Evolutionary conservation across 2,888 invertebrate genomes (phyloP), one percentile per base, ranked within the genome.

Genomic region (Acanthosepion esculentum): DNA sequence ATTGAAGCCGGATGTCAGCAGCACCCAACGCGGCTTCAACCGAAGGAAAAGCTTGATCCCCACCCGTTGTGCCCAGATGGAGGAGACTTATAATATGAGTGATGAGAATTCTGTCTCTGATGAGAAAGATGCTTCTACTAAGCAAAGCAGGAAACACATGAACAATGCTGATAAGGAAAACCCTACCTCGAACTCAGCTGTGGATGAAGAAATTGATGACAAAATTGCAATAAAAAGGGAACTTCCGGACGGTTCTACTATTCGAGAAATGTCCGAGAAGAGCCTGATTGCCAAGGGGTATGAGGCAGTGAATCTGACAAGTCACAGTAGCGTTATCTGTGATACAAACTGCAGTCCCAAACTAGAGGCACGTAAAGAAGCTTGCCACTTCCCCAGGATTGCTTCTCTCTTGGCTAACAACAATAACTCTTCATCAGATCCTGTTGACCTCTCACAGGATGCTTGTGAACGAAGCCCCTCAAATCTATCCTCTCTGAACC

Each of bases 31-130:
- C 53, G 95, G 96, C 8, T 95, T 96, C 55, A 97, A 96, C 94
- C 95, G 97, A 53, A 95, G 97, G 94, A 97, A 97, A 95, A 97
- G 96, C 95, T 96, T 96, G 78, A 96, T 96, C 50, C 97, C 97
- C 18, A 97, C 96, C 29, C 95, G 97, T 33, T 97, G 96, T 95
- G 96, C 97, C 91, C 97, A 96, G 94, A 96, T 96, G 78, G 96
- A 95, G 29, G 96, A 96, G 55, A 95, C 95, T 93, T 95, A 95
- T 94, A 95, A 95, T 33, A 95, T 96, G 95, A 96, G 96, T 94
- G 97, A 97, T 94, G 97, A 97, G 78, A 96, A 96, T 94, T 93
- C 93, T n/a, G n/a, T 93, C 50, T 96, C 95, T 18, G 95, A 96
- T 94, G 96, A 96, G 91, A 95, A 95, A 94, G 96, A 96, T 91